Conservation (phyloP, 1,140 invertebrate species). For the Drosophila santomea region DNA sequence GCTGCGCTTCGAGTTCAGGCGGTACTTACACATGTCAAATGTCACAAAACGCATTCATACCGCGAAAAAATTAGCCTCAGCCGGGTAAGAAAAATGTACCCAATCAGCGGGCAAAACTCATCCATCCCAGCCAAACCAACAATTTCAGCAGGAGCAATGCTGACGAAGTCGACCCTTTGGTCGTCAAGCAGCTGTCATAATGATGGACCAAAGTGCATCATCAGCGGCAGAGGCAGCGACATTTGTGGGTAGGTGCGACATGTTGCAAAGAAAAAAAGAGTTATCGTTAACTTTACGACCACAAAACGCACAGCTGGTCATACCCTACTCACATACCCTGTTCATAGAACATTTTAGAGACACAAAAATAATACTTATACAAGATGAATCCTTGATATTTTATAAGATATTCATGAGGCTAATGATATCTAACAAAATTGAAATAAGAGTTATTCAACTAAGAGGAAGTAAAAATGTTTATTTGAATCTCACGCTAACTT, state of each 20-base stretch:
- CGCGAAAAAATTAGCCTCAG: slow-evolving; percentile 62
- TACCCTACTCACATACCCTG: no score
- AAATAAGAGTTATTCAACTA: no score
- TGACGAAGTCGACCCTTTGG: slow-evolving; percentile 51
- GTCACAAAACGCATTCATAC: slow-evolving; percentile 74
- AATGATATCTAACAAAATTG: no score
- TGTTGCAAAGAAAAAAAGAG: slow-evolving; percentile 3
- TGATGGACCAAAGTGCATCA: slow-evolving; percentile 79
- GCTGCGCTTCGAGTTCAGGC: slow-evolving; percentile 33
- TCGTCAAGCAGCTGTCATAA: slow-evolving; percentile 81
- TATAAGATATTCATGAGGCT: no score
- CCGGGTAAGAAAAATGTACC: slow-evolving; percentile 66
- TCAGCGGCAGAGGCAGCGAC: slow-evolving; percentile 31
- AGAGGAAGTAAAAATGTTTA: no score
- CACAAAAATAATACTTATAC: no score
- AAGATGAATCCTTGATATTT: no score
- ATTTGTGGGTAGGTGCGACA: slow-evolving; percentile 11
- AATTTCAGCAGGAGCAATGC: slow-evolving; percentile 15
- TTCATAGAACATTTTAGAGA: no score
- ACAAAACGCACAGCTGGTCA: no score
- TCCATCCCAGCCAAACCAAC: slow-evolving; percentile 14
- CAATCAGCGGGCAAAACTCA: slow-evolving; percentile 55
- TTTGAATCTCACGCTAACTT: no score
- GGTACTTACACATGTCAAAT: slow-evolving; percentile 68
- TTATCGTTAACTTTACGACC: neutral